A percentile compares a stretch with the other conserved stretches of the same genome.
Conservation (phyloP, 2,888 invertebrate species). For the Thymelicus acteon region DNA sequence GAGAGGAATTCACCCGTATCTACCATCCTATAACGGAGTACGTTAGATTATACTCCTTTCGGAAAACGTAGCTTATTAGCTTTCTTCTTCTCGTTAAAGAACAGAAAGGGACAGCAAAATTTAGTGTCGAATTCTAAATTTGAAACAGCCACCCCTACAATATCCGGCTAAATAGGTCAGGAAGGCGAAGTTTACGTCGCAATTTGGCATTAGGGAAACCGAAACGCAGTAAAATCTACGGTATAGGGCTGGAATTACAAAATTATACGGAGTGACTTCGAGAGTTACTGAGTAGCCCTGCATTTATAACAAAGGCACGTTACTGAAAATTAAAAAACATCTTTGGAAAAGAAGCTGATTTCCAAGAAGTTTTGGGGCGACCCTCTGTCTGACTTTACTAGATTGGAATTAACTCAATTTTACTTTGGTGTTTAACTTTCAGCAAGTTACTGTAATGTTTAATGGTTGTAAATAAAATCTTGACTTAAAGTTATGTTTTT, state of each 20-base stretch:
- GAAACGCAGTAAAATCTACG: conserved; percentile 73
- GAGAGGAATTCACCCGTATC: neutral
- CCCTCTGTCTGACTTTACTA: conserved; percentile 7
- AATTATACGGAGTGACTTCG: conserved; percentile 64
- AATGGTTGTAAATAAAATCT: conserved; percentile 13
- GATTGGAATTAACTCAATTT: conserved; percentile 35
- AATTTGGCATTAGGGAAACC: conserved; percentile 73
- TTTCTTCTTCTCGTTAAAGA: conserved; percentile 56
- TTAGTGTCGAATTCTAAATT: conserved; percentile 66
- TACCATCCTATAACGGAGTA: conserved; percentile 25
- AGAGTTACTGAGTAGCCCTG: conserved; percentile 44
- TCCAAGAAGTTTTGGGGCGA: conserved; percentile 21
- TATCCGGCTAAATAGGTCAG: conserved; percentile 82
- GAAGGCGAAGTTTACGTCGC: conserved; percentile 81
- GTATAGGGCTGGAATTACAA: conserved; percentile 68
- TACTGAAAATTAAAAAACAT: conserved; percentile 37
- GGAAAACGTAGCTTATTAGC: conserved; percentile 52
- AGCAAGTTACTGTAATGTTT: conserved; percentile 12
- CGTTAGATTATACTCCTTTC: conserved; percentile 37
- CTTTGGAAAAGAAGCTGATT: conserved; percentile 21
- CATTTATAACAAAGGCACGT: conserved; percentile 44
- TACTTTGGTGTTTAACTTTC: conserved; percentile 25
- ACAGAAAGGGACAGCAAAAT: conserved; percentile 61
- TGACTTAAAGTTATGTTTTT: neutral
- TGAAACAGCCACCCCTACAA: conserved; percentile 71